Base-by-base conservation (phyloP, 2,797 vertebrate species). In the Phalanger gymnotis region DNA sequence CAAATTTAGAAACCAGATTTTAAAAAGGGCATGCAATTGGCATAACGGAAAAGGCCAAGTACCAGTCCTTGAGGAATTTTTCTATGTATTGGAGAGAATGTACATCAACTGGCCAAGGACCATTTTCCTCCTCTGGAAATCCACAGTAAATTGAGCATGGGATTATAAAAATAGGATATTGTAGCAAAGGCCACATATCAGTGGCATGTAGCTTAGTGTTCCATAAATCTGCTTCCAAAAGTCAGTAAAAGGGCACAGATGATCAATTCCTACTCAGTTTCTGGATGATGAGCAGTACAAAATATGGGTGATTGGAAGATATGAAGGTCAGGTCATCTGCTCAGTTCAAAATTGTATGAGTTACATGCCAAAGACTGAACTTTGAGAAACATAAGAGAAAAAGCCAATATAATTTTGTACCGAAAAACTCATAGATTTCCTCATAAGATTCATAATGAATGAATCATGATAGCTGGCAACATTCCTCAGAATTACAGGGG, bases 1-100 rank as follows among this genome's bases (percentile, higher is more conserved):
- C n/a, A 97, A 96, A 98, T 94, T 96, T 96, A 96, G 90, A 97
- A 97, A 96, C 89, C 40, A 94, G 52, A 96, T 96, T 97, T 97
- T 53, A 91, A 95, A 96, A 96, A 97, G 96, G 40, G 1, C 91
- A 96, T 28, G 81, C 96, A 92, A 87, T 90, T 97, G 93, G 95
- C 90, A 61, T 53, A 95, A 91, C 52, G 90, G 56, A 53, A 97
- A 98, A 98, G 66, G 89, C 57, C 96, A 94, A 92, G 34, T 61
- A 95, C 40, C 53, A 95, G 73, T 93, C 94, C 5, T 10, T 91
- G n/a, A 97, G 93, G 95, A 96, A 55, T 98, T 97, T 97, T 58
- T 55, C 55, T 91, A 91, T 90, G 61, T 96, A 90, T n/a, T 91
- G 54, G 53, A 96, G 54, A 98, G 97, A 98, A 97, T 55, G 90